Evolutionary conservation across 2,113 vertebrate species (phyloP).

Genomic region (Promerops cafer): DNA sequence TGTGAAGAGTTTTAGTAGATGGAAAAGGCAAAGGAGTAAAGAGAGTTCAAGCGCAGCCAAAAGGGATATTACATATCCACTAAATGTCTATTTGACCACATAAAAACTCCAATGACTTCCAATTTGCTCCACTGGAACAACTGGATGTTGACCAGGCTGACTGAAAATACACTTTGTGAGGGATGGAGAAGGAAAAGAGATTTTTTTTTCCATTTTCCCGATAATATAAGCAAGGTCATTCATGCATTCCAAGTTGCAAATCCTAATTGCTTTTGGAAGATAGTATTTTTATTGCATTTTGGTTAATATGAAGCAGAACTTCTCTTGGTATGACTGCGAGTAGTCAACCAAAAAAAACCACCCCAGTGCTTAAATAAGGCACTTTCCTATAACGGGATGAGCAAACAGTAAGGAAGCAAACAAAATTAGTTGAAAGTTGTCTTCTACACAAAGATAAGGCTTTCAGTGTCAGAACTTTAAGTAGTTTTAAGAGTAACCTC

Average conservation of each 20-base stretch:
- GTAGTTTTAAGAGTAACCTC: constrained; percentile 72
- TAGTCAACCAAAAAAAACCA: constrained; percentile 25
- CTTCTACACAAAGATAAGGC: constrained; percentile 63
- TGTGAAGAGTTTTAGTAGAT: constrained; percentile 41
- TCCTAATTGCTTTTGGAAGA: constrained; percentile 53
- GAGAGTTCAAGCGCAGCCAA: constrained; percentile 44
- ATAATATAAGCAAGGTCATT: constrained; percentile 37
- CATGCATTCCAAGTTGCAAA: constrained; percentile 49
- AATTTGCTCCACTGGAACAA: not conserved
- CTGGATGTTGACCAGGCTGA: not conserved
- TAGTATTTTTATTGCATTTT: constrained; percentile 41
- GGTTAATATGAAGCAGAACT: constrained; percentile 51
- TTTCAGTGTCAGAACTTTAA: constrained; percentile 82
- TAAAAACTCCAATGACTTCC: constrained; percentile 23
- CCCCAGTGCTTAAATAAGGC: constrained; percentile 69
- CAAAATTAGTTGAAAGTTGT: constrained; percentile 58
- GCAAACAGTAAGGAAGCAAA: constrained; percentile 54
- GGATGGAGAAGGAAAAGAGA: not conserved
- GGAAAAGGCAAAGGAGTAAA: constrained; percentile 52
- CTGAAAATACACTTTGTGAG: constrained; percentile 40
- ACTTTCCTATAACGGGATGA: constrained; percentile 18
- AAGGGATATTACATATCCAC: constrained; percentile 52
- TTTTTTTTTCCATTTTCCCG: constrained; percentile 26
- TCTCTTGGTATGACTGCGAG: constrained; percentile 20
- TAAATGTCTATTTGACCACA: constrained; percentile 42